These are phyloP conservation scores for Stegana nigrithorax DNA, from an alignment of 2,888 invertebrate species.

Conservation along the genomic window DNA sequence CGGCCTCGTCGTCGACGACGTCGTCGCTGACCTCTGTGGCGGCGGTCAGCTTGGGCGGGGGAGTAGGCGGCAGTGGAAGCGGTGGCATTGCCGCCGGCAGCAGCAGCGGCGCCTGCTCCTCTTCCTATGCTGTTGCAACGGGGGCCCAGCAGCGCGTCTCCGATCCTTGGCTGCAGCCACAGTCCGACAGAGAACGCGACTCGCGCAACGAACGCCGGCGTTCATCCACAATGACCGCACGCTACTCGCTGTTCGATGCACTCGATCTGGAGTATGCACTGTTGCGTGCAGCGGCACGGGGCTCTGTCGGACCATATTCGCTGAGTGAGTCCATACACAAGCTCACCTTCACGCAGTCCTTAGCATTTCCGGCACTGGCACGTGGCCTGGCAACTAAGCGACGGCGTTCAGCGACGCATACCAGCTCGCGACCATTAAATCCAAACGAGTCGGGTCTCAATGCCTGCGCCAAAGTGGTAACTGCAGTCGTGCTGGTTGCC, in stretches of 20 bases:
- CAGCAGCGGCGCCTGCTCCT: slow-evolving; percentile 65
- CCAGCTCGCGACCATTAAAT: slow-evolving; percentile 72
- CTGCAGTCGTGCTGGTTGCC: slow-evolving; percentile 76
- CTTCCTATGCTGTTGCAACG: slow-evolving; percentile 70
- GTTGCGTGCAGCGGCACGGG: slow-evolving; percentile 76
- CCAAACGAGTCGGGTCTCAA: slow-evolving; percentile 76
- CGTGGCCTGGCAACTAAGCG: slow-evolving; percentile 76
- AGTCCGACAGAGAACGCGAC: slow-evolving; percentile 65
- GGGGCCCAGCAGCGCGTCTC: slow-evolving; percentile 67
- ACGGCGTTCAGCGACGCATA: slow-evolving; percentile 71
- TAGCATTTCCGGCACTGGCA: slow-evolving; percentile 79
- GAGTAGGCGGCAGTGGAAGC: slow-evolving; percentile 69
- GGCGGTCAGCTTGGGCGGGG: slow-evolving; percentile 66
- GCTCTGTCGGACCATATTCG: slow-evolving; percentile 79
- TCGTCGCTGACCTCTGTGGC: slow-evolving; percentile 72
- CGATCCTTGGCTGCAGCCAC: slow-evolving; percentile 69
- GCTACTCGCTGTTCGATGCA: slow-evolving; percentile 79
- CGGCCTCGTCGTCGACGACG: slow-evolving; percentile 72
- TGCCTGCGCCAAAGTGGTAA: slow-evolving; percentile 78
- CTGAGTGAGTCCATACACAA: slow-evolving; percentile 79
- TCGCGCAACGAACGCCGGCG: slow-evolving; percentile 70
- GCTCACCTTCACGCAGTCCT: slow-evolving; percentile 79
- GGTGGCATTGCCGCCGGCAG: slow-evolving; percentile 70
- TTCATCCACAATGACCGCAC: slow-evolving; percentile 73
- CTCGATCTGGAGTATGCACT: slow-evolving; percentile 79